phyloP scores from a whole-genome alignment of 1,140 invertebrate species.

The Panagrolaimus sp. region DNA sequence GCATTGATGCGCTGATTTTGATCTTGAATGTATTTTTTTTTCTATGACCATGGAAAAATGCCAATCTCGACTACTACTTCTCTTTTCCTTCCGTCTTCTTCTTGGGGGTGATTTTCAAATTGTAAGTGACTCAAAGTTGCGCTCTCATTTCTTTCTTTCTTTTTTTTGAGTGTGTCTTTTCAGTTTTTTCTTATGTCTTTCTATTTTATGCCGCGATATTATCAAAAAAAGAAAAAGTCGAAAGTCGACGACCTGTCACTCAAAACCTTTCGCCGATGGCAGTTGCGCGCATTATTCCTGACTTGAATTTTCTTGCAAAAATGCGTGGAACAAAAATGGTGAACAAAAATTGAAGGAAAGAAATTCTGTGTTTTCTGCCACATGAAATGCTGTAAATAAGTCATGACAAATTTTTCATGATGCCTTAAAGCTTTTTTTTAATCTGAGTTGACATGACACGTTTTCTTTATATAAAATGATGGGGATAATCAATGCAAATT shows the following conservation, averaged over 20 bases:
- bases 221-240: not conserved
- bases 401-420: not conserved
- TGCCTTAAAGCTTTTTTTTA: not conserved
- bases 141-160: not conserved
- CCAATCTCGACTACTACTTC: too few relatives aligned
- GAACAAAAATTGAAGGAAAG: too few relatives aligned
- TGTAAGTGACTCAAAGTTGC: conserved; percentile 8
- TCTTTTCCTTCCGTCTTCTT: not conserved
- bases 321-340: too few relatives aligned
- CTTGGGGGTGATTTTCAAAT: conserved; percentile 7
- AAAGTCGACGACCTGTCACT: conserved; percentile 10
- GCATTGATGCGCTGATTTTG: too few relatives aligned
- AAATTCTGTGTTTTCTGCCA: too few relatives aligned
- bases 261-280: conserved; percentile 14
- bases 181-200: not conserved
- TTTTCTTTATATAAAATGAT: too few relatives aligned
- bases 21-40: too few relatives aligned
- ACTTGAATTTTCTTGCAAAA: conserved; percentile 6
- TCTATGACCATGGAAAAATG: too few relatives aligned
- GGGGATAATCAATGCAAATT: too few relatives aligned
- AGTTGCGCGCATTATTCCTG: conserved; percentile 10
- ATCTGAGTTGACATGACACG: not conserved
- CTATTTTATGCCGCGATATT: not conserved
- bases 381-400: too few relatives aligned
- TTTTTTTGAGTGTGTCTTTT: not conserved